These are phyloP conservation scores for Eilema depressum DNA, from an alignment of 2,888 invertebrate species.

Conservation along the genomic window DNA sequence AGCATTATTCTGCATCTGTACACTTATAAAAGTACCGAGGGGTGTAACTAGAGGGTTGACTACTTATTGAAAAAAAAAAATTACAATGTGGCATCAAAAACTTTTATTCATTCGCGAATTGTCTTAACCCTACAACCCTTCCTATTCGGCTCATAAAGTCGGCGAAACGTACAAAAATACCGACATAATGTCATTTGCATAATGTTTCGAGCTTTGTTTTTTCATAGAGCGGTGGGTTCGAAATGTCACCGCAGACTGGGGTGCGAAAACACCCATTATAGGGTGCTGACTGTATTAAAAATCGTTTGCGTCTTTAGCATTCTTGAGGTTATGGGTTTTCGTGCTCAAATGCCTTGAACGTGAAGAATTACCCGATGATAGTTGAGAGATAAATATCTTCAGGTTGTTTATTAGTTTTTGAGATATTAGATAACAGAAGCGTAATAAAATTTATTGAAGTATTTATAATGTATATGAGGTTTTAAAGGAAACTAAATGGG, in stretches of 20 bases:
- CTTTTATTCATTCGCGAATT: constrained; percentile 71
- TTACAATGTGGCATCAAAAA: constrained; percentile 75
- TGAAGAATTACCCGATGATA: constrained; percentile 44
- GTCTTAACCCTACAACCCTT: constrained; percentile 84
- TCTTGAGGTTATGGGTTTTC: constrained; percentile 82
- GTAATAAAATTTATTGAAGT: background rate
- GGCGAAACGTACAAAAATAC: constrained; percentile 84
- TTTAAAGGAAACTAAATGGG: background rate
- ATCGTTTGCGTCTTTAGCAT: constrained; percentile 81
- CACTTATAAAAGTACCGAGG: constrained; percentile 4
- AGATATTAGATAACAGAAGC: background rate
- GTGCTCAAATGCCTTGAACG: constrained; percentile 59
- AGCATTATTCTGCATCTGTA: background rate
- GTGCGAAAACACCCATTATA: constrained; percentile 83
- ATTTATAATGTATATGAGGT: background rate
- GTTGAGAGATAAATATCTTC: constrained; percentile 33
- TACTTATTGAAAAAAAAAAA: constrained; percentile 68
- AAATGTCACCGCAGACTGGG: constrained; percentile 85
- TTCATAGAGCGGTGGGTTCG: constrained; percentile 82
- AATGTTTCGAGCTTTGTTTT: constrained; percentile 85
- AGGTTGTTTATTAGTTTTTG: constrained; percentile 36
- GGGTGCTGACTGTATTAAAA: constrained; percentile 84
- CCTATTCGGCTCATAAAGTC: constrained; percentile 84
- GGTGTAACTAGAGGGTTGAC: constrained; percentile 50
- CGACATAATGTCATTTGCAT: constrained; percentile 86